phyloP scores from a whole-genome alignment of 1,140 invertebrate genomes.

The Centruroides sculpturatus region DNA sequence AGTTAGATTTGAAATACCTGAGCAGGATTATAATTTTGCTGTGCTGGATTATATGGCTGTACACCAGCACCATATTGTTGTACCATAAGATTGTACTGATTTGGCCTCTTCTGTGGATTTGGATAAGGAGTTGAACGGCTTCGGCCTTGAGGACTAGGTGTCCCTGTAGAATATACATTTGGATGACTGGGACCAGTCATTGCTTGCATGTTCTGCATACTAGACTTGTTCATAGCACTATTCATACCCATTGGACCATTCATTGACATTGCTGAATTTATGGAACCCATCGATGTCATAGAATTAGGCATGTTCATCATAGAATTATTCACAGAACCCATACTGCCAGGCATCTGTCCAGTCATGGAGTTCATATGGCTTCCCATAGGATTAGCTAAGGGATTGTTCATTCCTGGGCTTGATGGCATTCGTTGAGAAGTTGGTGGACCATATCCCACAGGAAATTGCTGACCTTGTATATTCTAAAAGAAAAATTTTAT shows the following conservation, averaged over 20 bases:
- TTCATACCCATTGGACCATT: slow-evolving; percentile 20
- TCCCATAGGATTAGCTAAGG: slow-evolving; percentile 17
- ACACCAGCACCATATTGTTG: slow-evolving; percentile 10
- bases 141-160: slow-evolving; percentile 19
- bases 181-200: slow-evolving; percentile 8
- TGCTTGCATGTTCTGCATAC: background rate
- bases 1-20: background rate
- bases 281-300: slow-evolving; percentile 8
- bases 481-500: slow-evolving; percentile 6
- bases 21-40: slow-evolving; percentile 8
- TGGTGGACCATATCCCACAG: slow-evolving; percentile 7
- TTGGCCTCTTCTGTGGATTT: slow-evolving; percentile 11
- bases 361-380: slow-evolving; percentile 5
- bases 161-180: slow-evolving; percentile 17
- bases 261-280: slow-evolving; percentile 18
- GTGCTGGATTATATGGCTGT: slow-evolving; percentile 8
- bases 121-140: slow-evolving; percentile 57
- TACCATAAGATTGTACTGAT: slow-evolving; percentile 8
- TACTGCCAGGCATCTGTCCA: slow-evolving; percentile 1
- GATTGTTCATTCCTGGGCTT: slow-evolving; percentile 5
- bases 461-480: slow-evolving; percentile 9
- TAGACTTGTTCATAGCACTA: slow-evolving; percentile 1
- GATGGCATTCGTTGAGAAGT: slow-evolving; percentile 4
- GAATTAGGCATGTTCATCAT: slow-evolving; percentile 16
- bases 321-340: background rate